phyloP scores from a whole-genome alignment of 2,888 invertebrate species.

The Lepas anatifera region DNA sequence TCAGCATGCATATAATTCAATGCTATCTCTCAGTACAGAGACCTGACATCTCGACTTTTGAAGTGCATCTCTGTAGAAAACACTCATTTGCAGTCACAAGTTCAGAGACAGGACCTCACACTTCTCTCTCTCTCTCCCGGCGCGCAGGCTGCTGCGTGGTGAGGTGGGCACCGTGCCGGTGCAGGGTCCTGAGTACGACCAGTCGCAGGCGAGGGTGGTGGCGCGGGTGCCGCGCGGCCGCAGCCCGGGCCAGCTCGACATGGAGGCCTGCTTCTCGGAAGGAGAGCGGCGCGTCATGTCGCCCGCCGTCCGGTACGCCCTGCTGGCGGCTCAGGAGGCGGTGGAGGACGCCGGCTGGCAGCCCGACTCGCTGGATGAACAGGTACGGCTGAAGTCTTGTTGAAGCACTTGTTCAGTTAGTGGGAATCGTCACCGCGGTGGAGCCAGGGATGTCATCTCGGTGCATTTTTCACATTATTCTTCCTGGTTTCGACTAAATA shows the following conservation, averaged over 20 bases:
- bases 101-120: no score
- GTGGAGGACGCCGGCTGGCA: background rate
- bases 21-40: no score
- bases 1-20: no score
- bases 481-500: no score
- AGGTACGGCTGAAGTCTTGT: no score
- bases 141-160: background rate
- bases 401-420: no score
- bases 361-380: background rate
- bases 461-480: no score
- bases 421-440: no score
- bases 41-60: no score
- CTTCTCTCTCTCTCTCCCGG: background rate
- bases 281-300: slow-evolving; percentile 21
- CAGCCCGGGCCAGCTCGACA: slow-evolving; percentile 18
- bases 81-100: no score
- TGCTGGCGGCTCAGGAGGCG: slow-evolving; percentile 3
- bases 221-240: slow-evolving; percentile 21
- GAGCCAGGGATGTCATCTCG: no score
- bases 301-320: slow-evolving; percentile 20
- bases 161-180: background rate
- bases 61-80: no score
- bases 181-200: background rate
- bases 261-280: slow-evolving; percentile 16
- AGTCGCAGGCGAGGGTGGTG: slow-evolving; percentile 22